These are phyloP conservation scores for Gastrophysa polygoni DNA, from an alignment of 2,888 invertebrate genomes.

Conservation along the genomic window DNA sequence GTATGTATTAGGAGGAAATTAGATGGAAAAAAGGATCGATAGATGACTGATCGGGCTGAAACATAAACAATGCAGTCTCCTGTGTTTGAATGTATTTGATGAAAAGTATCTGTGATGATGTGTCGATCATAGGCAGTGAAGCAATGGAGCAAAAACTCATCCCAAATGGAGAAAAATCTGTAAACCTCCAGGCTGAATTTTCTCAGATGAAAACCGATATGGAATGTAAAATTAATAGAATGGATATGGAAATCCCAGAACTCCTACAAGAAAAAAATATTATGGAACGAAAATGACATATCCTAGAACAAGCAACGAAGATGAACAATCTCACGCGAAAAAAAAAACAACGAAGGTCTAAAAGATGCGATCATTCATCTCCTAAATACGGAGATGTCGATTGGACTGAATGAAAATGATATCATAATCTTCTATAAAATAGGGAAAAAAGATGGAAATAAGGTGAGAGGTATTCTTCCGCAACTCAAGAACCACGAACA, in stretches of 20 bases:
- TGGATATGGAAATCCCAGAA: conserved; percentile 1
- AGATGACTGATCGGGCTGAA: no score
- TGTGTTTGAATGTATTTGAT: no score
- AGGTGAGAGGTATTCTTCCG: no score
- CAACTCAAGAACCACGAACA: no score
- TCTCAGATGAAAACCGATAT: conserved; percentile 6
- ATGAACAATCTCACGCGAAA: neutral
- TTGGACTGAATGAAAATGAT: no score
- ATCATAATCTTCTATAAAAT: no score
- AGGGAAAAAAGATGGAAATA: no score
- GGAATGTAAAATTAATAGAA: conserved; percentile 3
- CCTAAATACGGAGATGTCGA: no score
- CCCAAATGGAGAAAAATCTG: neutral
- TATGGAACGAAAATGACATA: neutral
- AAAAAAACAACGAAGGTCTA: neutral
- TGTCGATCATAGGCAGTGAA: conserved; percentile 1
- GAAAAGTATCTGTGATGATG: neutral
- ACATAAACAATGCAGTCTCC: no score
- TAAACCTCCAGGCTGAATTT: conserved; percentile 1
- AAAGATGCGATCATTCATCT: no score
- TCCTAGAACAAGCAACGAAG: neutral
- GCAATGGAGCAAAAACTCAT: conserved; percentile 9
- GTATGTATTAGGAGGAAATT: no score
- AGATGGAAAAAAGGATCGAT: no score
- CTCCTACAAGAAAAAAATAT: neutral